Conservation (phyloP, 2,113 vertebrate species). For the Choloepus hoffmanni region DNA sequence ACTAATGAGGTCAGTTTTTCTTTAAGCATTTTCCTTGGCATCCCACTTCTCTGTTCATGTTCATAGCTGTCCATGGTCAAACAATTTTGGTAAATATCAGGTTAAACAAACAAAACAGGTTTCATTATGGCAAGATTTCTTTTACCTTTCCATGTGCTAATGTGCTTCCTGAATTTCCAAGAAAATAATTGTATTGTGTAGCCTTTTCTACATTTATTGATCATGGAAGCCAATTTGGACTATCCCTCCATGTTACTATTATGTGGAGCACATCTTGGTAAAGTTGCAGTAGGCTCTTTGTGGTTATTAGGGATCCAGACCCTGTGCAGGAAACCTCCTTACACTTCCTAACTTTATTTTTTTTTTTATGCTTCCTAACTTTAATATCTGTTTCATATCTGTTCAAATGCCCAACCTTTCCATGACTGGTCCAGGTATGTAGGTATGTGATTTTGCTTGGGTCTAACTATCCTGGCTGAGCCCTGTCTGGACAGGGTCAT, state of each 20-base stretch:
- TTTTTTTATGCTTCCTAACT: neutral
- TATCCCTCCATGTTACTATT: neutral
- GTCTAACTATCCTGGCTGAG: neutral
- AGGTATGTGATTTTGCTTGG: neutral
- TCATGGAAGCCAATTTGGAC: neutral
- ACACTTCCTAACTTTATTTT: too few relatives aligned
- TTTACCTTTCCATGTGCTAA: neutral
- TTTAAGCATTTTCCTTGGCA: neutral
- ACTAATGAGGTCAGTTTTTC: neutral
- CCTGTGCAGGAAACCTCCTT: neutral
- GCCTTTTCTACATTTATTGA: neutral
- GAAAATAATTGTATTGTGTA: neutral
- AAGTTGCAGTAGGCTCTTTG: neutral
- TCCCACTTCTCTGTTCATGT: neutral
- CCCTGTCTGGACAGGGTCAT: neutral
- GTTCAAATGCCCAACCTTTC: neutral
- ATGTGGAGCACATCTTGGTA: neutral
- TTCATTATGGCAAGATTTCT: neutral
- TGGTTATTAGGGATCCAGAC: neutral
- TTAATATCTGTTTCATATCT: neutral
- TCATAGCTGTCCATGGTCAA: neutral
- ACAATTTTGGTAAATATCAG: neutral
- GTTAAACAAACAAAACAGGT: neutral
- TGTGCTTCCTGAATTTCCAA: neutral
- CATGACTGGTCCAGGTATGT: neutral